Evolutionary conservation across 2,888 invertebrate species (phyloP).

Genomic region (Dichetophora obliterata): DNA sequence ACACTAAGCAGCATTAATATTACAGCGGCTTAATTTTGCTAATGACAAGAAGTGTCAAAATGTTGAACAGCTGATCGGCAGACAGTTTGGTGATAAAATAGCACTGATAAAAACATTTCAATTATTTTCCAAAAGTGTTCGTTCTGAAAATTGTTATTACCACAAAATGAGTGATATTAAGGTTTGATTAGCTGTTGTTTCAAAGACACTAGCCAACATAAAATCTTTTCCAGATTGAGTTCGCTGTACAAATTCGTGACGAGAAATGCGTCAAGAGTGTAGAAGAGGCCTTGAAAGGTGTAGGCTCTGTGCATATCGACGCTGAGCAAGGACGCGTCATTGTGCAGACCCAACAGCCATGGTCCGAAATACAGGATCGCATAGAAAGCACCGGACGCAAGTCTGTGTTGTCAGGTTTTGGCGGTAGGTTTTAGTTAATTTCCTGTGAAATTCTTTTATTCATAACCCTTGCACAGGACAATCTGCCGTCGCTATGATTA

Average conservation of each 20-base stretch:
- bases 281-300: slow-evolving; percentile 68
- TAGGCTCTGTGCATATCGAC: slow-evolving; percentile 65
- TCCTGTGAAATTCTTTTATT: slow-evolving; percentile 43
- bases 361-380: slow-evolving; percentile 70
- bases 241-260: slow-evolving; percentile 76
- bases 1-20: too few relatives aligned
- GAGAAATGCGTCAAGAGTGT: slow-evolving; percentile 72
- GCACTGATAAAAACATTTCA: too few relatives aligned
- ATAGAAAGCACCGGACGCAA: slow-evolving; percentile 77
- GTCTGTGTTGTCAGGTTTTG: slow-evolving; percentile 85
- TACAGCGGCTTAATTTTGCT: too few relatives aligned
- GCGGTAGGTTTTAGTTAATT: slow-evolving; percentile 70
- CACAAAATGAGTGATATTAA: slow-evolving; percentile 59
- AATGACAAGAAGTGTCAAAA: too few relatives aligned
- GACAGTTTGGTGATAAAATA: too few relatives aligned
- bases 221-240: slow-evolving; percentile 72
- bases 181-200: slow-evolving; percentile 47
- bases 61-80: too few relatives aligned
- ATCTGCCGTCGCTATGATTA: slow-evolving; percentile 83
- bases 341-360: slow-evolving; percentile 63
- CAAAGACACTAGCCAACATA: neutral
- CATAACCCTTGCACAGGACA: slow-evolving; percentile 52
- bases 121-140: too few relatives aligned
- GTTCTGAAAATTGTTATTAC: too few relatives aligned
- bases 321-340: slow-evolving; percentile 61